Percentiles rank a stretch among this genome's conserved stretches.
Conservation (phyloP, 2,113 vertebrate species). For the Ranitomeya variabilis region DNA sequence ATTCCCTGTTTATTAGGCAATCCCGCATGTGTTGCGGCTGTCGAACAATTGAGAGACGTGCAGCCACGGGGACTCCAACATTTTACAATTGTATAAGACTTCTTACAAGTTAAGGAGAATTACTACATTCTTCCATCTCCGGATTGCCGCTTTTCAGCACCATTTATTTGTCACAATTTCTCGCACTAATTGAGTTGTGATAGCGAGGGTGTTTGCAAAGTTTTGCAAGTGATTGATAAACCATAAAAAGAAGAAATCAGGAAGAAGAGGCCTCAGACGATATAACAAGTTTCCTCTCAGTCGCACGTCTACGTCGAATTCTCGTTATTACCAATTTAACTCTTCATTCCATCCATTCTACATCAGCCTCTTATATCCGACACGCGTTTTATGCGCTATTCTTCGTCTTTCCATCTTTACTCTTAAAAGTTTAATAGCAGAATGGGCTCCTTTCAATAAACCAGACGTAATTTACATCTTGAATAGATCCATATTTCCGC, state of each 20-base stretch:
- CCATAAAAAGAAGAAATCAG: neutral
- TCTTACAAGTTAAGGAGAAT: too few relatives aligned
- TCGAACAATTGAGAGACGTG: too few relatives aligned
- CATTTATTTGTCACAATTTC: neutral
- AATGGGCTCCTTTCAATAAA: slow-evolving; percentile 14
- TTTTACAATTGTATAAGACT: too few relatives aligned
- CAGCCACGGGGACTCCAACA: too few relatives aligned
- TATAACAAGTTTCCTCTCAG: neutral
- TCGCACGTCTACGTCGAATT: neutral
- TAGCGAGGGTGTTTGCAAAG: neutral
- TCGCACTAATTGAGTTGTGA: neutral
- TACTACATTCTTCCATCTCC: too few relatives aligned
- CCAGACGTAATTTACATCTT: slow-evolving; percentile 11
- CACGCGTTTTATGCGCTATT: neutral
- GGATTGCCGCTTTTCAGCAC: neutral
- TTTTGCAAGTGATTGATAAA: neutral
- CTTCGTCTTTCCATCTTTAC: slow-evolving; percentile 14
- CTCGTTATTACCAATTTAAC: neutral
- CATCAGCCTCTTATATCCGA: neutral
- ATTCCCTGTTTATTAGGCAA: too few relatives aligned
- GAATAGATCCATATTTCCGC: slow-evolving; percentile 21
- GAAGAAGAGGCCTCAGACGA: neutral
- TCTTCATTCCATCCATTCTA: too few relatives aligned
- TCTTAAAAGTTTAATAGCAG: slow-evolving; percentile 16
- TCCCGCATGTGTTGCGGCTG: too few relatives aligned